Conservation (phyloP, 2,113 vertebrate genomes). For the Archilochus colubris region DNA sequence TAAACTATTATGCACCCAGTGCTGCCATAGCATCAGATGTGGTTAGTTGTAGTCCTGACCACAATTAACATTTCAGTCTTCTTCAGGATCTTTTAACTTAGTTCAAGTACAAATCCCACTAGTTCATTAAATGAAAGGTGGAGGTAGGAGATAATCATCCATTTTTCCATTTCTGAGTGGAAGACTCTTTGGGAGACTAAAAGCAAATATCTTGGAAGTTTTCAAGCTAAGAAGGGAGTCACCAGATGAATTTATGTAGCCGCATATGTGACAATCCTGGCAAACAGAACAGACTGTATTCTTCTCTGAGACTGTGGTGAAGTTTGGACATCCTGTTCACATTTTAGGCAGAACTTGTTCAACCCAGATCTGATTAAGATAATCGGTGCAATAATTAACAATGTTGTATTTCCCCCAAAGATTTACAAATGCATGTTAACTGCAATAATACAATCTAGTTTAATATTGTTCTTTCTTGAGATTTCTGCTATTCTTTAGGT, state of each 20-base stretch:
- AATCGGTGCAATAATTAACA: not conserved
- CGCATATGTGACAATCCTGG: not conserved
- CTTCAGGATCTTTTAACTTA: not conserved
- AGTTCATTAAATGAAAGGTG: not conserved
- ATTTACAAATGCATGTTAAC: not conserved
- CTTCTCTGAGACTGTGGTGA: not conserved
- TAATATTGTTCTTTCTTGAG: not conserved
- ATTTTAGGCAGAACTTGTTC: not conserved
- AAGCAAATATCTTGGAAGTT: not conserved
- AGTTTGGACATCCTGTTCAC: not conserved
- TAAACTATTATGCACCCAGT: not conserved
- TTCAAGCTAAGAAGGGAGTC: not conserved
- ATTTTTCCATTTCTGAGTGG: not conserved
- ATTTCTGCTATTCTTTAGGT: not conserved
- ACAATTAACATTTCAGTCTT: not conserved
- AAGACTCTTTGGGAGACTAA: not conserved
- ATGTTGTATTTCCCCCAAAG: not conserved
- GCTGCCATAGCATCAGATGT: not conserved
- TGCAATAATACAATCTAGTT: not conserved
- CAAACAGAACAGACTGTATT: not conserved
- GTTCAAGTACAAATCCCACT: not conserved
- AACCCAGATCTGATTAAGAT: not conserved
- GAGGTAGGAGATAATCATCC: not conserved
- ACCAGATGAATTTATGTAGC: not conserved
- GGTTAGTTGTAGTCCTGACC: not conserved